Conservation (phyloP, 2,888 invertebrate genomes). For the Pterobdella sp. region DNA sequence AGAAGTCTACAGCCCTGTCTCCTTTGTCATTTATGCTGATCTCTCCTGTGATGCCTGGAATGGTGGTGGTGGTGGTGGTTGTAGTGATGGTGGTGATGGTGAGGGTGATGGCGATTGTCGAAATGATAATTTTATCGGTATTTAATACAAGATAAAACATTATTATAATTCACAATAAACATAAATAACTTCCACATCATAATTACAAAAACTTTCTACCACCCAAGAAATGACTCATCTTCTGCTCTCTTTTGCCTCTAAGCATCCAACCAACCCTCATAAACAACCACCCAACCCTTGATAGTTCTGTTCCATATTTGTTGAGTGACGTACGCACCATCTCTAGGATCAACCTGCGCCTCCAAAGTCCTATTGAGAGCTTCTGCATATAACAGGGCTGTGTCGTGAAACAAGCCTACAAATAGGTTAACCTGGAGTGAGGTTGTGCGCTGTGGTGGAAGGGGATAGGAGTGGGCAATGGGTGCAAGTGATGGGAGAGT, state of each 20-base stretch:
- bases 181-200: no score
- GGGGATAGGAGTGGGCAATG: background rate
- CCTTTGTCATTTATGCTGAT: conserved; percentile 29
- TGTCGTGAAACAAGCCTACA: conserved; percentile 69
- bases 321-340: conserved; percentile 26
- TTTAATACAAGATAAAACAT: no score
- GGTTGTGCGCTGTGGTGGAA: background rate
- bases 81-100: no score
- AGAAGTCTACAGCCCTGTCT: conserved; percentile 28
- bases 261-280: no score
- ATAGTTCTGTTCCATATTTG: conserved; percentile 31
- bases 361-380: conserved; percentile 73
- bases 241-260: no score
- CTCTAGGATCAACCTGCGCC: conserved; percentile 38
- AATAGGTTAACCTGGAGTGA: conserved; percentile 36
- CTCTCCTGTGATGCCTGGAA: conserved; percentile 25
- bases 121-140: no score
- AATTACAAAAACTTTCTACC: no score
- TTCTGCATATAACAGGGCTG: conserved; percentile 77
- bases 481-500: background rate
- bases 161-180: no score
- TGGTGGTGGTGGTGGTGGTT: no score
- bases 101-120: no score
- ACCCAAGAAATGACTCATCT: no score
- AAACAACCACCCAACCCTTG: conserved; percentile 7